Evolutionary conservation across 2,797 vertebrate species (phyloP), one percentile per base, ranked within the genome.

Genomic region (Hippopotamyrus pictus): DNA sequence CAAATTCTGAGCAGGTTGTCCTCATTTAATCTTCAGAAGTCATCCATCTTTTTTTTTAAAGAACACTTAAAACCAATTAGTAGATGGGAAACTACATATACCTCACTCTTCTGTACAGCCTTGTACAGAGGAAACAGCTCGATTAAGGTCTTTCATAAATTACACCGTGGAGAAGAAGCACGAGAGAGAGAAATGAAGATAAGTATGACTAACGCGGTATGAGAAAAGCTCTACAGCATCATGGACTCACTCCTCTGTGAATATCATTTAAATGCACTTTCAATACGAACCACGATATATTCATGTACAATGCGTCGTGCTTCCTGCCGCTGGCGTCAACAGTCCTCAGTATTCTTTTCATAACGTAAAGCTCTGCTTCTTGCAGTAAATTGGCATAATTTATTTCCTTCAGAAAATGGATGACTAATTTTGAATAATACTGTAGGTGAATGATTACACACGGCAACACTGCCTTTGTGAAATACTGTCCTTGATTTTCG

Each of bases 41-140:
- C 50, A 87, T 59, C 50, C 51, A 57, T 87, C 53, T 87, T 41
- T 84, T 86, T 33, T 73, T 86, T 59, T 22, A 48, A n/a, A 6
- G 5, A 87, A 87, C 85, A 54, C 50, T 87, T 54, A 59, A 41
- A 87, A 87, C 85, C 53, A 87, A 57, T 87, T 87, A 87, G 53
- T 25, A 57, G 53, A 87, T 41, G 53, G 17, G 25, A 44, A 57
- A 51, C 50, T 12, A 29, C 46, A 50, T 46, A 84, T 50, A n/a
- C 50, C 79, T 48, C 19, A 50, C 3, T 29, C 17, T 50, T 48
- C 82, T 25, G 41, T 50, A 29, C 46, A 50, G 17, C 85, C 85
- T 54, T 87, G 25, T 50, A 22, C 12, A 84, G 3, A 25, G 46
- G 1, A 59, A 87, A 57, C 46, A 86, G 41, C 29, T 37, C 37